A percentile compares a stretch with the other conserved stretches of the same genome.
Conservation (phyloP, 2,797 vertebrate species). For the Chiloscyllium punctatum region DNA sequence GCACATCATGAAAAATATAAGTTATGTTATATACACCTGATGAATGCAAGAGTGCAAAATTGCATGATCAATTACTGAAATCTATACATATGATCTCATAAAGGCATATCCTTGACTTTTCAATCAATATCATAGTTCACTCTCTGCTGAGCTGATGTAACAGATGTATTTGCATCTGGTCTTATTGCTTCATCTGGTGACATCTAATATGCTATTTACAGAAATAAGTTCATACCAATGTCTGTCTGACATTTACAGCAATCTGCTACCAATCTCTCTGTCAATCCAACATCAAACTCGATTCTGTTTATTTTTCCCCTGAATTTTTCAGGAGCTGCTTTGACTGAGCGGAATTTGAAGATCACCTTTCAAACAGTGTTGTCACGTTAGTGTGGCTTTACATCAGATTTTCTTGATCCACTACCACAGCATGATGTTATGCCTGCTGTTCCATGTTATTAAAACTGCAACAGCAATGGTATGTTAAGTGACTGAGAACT, state of each 20-base stretch:
- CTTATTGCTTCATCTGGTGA: not conserved
- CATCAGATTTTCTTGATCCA: not conserved
- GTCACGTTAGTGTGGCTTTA: not conserved
- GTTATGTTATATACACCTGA: not conserved
- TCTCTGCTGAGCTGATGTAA: not conserved
- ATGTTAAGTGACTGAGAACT: not conserved
- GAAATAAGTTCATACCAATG: not conserved
- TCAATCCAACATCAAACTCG: not conserved
- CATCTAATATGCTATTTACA: not conserved
- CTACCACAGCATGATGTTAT: not conserved
- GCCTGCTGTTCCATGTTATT: not conserved
- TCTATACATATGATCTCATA: not conserved
- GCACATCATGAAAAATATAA: not conserved
- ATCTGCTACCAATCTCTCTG: slow-evolving; percentile 3
- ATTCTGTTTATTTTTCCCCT: not conserved
- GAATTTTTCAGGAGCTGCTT: not conserved
- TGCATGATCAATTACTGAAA: not conserved
- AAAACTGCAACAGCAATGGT: not conserved
- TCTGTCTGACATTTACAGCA: slow-evolving; percentile 8
- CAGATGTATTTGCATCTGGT: not conserved
- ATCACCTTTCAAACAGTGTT: not conserved
- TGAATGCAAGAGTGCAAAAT: not conserved
- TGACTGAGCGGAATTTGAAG: not conserved
- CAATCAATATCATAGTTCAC: not conserved
- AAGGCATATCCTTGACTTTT: not conserved